These are phyloP conservation scores for Bombus affinis DNA, from an alignment of 1,140 invertebrate species.

Conservation along the genomic window DNA sequence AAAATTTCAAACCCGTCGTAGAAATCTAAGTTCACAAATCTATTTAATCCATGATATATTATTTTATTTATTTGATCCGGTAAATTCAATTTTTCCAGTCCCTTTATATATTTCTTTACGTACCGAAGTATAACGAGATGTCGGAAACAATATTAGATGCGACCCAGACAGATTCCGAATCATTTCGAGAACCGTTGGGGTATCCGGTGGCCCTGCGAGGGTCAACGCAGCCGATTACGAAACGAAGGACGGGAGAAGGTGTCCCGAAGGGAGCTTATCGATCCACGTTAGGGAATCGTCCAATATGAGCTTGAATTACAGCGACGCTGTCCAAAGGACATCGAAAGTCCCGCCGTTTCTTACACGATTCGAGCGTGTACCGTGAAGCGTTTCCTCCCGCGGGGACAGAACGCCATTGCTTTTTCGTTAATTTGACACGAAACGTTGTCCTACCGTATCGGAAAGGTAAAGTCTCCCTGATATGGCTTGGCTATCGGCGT, in stretches of 20 bases:
- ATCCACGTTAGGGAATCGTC: constrained; percentile 60
- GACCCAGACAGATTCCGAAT: background rate
- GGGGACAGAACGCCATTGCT: constrained; percentile 64
- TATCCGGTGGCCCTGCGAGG: background rate
- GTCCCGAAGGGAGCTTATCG: constrained; percentile 47
- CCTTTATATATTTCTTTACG: background rate
- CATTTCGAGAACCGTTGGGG: background rate
- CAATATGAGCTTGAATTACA: constrained; percentile 67
- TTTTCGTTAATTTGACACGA: constrained; percentile 71
- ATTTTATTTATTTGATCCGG: background rate
- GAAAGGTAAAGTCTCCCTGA: constrained; percentile 15
- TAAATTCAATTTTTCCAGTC: background rate
- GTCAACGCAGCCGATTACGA: background rate
- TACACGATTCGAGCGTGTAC: constrained; percentile 61
- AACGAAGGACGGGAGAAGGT: background rate
- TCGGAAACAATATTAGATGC: background rate
- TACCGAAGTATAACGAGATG: background rate
- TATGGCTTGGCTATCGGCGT: constrained; percentile 41
- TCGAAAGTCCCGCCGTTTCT: constrained; percentile 62
- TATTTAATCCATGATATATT: too few species aligned
- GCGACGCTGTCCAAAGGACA: constrained; percentile 38
- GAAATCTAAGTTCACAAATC: too few species aligned
- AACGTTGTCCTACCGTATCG: constrained; percentile 65
- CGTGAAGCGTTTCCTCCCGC: constrained; percentile 58
- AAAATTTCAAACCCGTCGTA: too few species aligned